These are phyloP conservation scores for Leptocoma aspasia DNA, from an alignment of 2,113 vertebrate genomes.

Conservation along the genomic window DNA sequence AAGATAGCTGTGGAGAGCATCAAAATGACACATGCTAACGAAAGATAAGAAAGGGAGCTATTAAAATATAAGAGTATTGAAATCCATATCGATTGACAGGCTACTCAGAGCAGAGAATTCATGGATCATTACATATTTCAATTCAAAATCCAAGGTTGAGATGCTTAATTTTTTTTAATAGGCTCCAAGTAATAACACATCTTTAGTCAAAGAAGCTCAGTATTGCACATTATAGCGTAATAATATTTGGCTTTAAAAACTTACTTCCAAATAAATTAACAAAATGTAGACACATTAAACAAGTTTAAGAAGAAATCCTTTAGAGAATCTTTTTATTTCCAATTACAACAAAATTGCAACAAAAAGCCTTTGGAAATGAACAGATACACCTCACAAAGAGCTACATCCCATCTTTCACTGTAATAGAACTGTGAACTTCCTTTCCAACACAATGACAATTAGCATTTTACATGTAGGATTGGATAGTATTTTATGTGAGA, in stretches of 20 bases:
- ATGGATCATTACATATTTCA: conserved; percentile 39
- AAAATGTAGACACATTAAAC: neutral
- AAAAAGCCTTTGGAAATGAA: neutral
- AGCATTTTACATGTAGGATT: neutral
- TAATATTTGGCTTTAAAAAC: conserved; percentile 29
- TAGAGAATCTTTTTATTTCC: neutral
- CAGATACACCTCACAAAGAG: neutral
- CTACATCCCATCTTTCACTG: neutral
- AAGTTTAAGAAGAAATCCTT: neutral
- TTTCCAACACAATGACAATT: neutral
- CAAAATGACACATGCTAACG: conserved; percentile 22
- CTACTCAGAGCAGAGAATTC: conserved; percentile 14
- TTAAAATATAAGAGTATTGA: conserved; percentile 35
- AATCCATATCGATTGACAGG: neutral
- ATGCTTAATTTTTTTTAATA: conserved; percentile 43
- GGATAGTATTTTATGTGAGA: neutral
- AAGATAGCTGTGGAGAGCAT: neutral
- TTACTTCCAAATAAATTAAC: conserved; percentile 28
- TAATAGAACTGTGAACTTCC: neutral
- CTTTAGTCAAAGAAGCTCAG: conserved; percentile 26
- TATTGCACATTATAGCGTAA: neutral
- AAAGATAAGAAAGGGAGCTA: conserved; percentile 6
- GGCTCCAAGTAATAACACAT: neutral
- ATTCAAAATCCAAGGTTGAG: conserved; percentile 22
- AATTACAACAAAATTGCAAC: neutral